Base-by-base conservation (phyloP, 1,140 invertebrate genomes). In the Xylocopa sonorina region DNA sequence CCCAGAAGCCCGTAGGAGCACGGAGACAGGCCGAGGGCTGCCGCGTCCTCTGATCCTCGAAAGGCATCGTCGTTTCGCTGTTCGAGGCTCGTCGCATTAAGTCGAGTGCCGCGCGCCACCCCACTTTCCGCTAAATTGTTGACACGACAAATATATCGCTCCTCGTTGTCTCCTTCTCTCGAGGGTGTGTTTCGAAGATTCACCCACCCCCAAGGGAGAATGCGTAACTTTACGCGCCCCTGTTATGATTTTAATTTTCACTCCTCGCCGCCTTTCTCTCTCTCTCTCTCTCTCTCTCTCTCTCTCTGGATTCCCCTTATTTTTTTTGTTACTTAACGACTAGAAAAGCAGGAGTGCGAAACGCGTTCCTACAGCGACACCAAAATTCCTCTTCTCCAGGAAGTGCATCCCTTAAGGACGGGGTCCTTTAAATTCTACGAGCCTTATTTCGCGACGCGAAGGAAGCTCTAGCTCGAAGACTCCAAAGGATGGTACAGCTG, bases 141-240 rank as follows among this genome's bases (percentile, higher is more conserved):
- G 91, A 92, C 91, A 92, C 87, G 87, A 89, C 89, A 90, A 92
- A 92, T 92, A 92, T 92, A 92, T 92, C 88, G 89, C 87, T 46
- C 71, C 55, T 55, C 46, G 43, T 71, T 32, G 66, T 38, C 34
- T 50, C 32, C 18, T 14, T 29, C 57, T 50, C 43, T 41, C 75
- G 67, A 71, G 55, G 75, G 75, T 50, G 41, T 50, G 75, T 69
- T 71, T 71, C 66, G 63, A 76, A 76, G 68, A 71, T 62, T 78
- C 34, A 41, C 24, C 32, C 41, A 12, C 14, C 41, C 43, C n/a
- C 46, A 18, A 24, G 43, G 51, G 29, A n/a, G 16, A 48, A n/a
- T n/a, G n/a, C 43, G 32, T 69, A 24, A 46, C 73, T 27, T 34
- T 46, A 46, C 29, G 16, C 63, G n/a, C 50, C 43, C 43, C 24